Evolutionary conservation across 2,888 invertebrate genomes (phyloP).

Genomic region (Carcina quercana): DNA sequence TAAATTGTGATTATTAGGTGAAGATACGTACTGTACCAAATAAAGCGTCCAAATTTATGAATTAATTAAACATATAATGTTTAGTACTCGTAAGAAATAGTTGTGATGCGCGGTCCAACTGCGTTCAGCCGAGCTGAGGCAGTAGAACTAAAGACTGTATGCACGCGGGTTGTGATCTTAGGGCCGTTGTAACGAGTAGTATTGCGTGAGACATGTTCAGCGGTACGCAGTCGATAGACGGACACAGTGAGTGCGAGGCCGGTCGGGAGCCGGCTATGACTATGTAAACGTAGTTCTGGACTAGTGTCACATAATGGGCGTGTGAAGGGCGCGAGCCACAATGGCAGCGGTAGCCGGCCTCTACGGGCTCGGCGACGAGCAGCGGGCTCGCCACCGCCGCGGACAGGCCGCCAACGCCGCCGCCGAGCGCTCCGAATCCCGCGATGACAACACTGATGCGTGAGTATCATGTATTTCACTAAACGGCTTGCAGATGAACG

Average conservation of each 20-base stretch:
- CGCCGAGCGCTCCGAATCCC: slow-evolving; percentile 80
- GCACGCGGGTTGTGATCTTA: slow-evolving; percentile 13
- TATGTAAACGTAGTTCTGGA: slow-evolving; percentile 21
- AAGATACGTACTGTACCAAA: slow-evolving; percentile 48
- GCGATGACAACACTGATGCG: slow-evolving; percentile 75
- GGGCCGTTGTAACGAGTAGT: slow-evolving; percentile 6
- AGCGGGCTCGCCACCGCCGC: slow-evolving; percentile 69
- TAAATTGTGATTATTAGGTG: slow-evolving; percentile 54
- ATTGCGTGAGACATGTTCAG: slow-evolving; percentile 7
- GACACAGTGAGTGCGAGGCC: slow-evolving; percentile 23
- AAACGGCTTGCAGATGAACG: neutral
- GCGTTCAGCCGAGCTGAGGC: slow-evolving; percentile 12
- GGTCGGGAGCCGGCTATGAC: slow-evolving; percentile 16
- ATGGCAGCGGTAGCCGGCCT: slow-evolving; percentile 89
- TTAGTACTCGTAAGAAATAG: slow-evolving; percentile 15
- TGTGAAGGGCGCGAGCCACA: slow-evolving; percentile 30
- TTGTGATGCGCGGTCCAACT: slow-evolving; percentile 21
- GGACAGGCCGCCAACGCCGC: slow-evolving; percentile 59
- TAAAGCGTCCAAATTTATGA: slow-evolving; percentile 63
- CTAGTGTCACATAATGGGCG: slow-evolving; percentile 25
- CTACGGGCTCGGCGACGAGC: slow-evolving; percentile 85
- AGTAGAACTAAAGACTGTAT: slow-evolving; percentile 11
- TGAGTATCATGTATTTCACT: slow-evolving; percentile 51
- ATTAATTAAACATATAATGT: slow-evolving; percentile 32
- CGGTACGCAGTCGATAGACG: slow-evolving; percentile 4